Evolutionary conservation across 2,113 vertebrate species (phyloP).

Genomic region (Sebastes fasciatus): DNA sequence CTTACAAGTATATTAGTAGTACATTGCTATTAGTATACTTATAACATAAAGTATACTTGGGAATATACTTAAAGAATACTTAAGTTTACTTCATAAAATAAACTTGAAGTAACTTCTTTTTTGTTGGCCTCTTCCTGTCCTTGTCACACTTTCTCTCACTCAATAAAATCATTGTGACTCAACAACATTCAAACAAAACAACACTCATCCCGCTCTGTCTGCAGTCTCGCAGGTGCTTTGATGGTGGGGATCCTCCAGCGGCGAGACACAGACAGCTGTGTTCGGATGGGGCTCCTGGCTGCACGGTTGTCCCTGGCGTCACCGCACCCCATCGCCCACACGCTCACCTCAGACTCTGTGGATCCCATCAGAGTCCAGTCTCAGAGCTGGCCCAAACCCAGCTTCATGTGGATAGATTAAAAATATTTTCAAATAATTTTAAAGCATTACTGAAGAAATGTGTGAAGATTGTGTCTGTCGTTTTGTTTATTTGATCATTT

Average conservation of each 20-base stretch:
- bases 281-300: conserved; percentile 87
- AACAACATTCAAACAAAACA: background rate
- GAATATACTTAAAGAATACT: no score
- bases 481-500: background rate
- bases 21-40: no score
- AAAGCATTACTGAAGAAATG: background rate
- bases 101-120: no score
- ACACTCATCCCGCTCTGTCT: conserved; percentile 7
- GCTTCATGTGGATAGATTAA: conserved; percentile 74
- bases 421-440: background rate
- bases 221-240: conserved; percentile 89
- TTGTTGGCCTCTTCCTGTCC: background rate
- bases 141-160: background rate
- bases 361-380: conserved; percentile 72
- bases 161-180: conserved; percentile 6
- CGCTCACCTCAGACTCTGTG: conserved; percentile 79
- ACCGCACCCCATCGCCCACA: conserved; percentile 82
- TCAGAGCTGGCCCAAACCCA: conserved; percentile 78
- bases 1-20: no score
- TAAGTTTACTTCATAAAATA: no score
- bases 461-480: background rate
- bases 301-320: conserved; percentile 85
- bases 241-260: conserved; percentile 86
- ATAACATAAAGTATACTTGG: no score
- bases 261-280: conserved; percentile 84